These are phyloP conservation scores for Lycocerus yunnanus DNA, from an alignment of 2,888 invertebrate genomes.

Conservation along the genomic window DNA sequence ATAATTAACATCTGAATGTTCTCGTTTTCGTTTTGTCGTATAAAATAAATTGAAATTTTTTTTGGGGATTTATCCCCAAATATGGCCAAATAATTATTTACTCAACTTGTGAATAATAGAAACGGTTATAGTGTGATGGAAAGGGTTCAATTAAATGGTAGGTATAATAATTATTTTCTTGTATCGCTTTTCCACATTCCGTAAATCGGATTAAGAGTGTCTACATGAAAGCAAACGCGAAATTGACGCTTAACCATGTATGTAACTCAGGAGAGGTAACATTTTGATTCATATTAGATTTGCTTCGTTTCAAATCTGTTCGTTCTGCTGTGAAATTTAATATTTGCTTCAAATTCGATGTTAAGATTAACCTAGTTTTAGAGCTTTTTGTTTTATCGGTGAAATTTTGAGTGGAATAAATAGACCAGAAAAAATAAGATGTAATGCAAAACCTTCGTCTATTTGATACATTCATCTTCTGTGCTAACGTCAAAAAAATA, in stretches of 20 bases:
- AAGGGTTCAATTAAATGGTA: background rate
- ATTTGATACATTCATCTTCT: slow-evolving; percentile 7
- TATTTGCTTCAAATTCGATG: slow-evolving; percentile 12
- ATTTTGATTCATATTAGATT: slow-evolving; percentile 23
- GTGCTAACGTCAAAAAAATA: background rate
- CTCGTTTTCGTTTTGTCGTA: background rate
- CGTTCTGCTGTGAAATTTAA: slow-evolving; percentile 17
- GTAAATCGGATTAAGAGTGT: slow-evolving; percentile 19
- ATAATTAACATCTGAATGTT: background rate
- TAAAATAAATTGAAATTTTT: background rate
- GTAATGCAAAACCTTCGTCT: background rate
- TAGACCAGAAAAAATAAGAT: background rate
- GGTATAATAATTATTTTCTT: background rate
- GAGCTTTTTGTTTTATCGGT: background rate
- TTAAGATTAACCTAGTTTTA: slow-evolving; percentile 3
- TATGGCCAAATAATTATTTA: background rate
- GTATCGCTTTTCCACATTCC: background rate
- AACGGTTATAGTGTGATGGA: background rate
- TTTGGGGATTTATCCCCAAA: background rate
- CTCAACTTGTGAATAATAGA: background rate
- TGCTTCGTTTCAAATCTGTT: slow-evolving; percentile 15
- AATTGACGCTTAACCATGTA: slow-evolving; percentile 21
- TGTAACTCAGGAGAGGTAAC: slow-evolving; percentile 21
- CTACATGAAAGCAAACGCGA: slow-evolving; percentile 18
- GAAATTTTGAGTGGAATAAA: background rate